Evolutionary conservation across 2,888 invertebrate genomes (phyloP).

Genomic region (Synergus itoensis): DNA sequence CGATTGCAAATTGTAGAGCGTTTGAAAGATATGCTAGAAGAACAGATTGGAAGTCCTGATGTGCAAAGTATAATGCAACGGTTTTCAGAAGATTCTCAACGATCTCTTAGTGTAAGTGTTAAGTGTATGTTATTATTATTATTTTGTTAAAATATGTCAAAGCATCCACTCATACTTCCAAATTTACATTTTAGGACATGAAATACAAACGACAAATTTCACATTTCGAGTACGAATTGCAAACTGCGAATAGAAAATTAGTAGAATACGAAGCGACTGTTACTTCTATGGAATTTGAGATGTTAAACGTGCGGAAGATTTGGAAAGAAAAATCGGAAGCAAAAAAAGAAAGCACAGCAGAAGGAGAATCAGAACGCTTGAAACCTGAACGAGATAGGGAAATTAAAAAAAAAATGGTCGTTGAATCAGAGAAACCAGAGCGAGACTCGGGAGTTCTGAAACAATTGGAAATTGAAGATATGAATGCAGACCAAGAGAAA

Average conservation of each 20-base stretch:
- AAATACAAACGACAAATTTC: slow-evolving; percentile 67
- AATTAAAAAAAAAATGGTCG: background rate
- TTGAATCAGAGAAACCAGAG: background rate
- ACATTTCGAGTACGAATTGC: slow-evolving; percentile 68
- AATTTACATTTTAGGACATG: slow-evolving; percentile 61
- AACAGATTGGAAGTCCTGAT: slow-evolving; percentile 69
- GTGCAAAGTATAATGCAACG: slow-evolving; percentile 67
- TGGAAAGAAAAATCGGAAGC: slow-evolving; percentile 59
- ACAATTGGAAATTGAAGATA: background rate
- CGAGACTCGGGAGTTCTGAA: background rate
- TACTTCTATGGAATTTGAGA: slow-evolving; percentile 65
- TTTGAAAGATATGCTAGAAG: slow-evolving; percentile 71
- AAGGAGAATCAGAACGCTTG: background rate
- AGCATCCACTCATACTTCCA: background rate
- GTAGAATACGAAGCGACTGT: slow-evolving; percentile 64
- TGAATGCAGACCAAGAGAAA: background rate
- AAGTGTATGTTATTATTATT: background rate
- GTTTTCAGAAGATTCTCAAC: slow-evolving; percentile 69
- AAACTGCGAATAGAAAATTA: slow-evolving; percentile 59
- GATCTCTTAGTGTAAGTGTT: slow-evolving; percentile 63
- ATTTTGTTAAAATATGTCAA: background rate
- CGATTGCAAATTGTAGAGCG: slow-evolving; percentile 71
- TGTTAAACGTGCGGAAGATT: slow-evolving; percentile 65
- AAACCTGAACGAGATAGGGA: background rate
- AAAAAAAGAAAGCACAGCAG: background rate